These are phyloP conservation scores for Sylvia borin DNA, from an alignment of 2,797 vertebrate genomes.

Conservation along the genomic window DNA sequence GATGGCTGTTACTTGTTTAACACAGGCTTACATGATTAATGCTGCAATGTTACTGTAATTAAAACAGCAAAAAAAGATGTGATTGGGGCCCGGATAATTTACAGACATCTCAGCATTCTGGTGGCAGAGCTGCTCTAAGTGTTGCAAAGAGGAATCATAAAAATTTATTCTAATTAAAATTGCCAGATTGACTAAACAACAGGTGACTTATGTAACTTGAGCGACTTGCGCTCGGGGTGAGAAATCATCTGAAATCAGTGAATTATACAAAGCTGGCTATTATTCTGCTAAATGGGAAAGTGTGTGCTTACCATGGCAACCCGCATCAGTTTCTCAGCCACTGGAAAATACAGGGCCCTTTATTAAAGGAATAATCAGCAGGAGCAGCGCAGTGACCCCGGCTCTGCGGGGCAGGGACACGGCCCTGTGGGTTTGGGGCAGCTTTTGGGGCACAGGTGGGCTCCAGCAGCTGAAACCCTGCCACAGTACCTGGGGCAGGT, in stretches of 20 bases:
- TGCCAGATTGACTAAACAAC: conserved; percentile 70
- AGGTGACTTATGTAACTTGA: conserved; percentile 63
- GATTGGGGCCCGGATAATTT: conserved; percentile 59
- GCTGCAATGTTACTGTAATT: conserved; percentile 62
- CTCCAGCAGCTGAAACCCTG: background rate
- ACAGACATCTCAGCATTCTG: conserved; percentile 48
- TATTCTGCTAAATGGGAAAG: conserved; percentile 63
- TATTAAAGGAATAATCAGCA: conserved; percentile 43
- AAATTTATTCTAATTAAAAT: conserved; percentile 72
- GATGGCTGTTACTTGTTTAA: conserved; percentile 64
- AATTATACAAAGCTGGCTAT: conserved; percentile 70
- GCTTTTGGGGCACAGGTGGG: background rate
- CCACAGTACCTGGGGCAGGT: accelerated
- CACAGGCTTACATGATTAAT: conserved; percentile 67
- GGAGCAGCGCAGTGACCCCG: background rate
- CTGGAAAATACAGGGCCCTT: conserved; percentile 56
- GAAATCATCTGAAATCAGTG: conserved; percentile 70
- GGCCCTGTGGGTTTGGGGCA: background rate
- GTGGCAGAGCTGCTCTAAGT: conserved; percentile 32
- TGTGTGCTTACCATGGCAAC: conserved; percentile 74
- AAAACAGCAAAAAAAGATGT: conserved; percentile 63
- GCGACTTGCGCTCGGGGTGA: conserved; percentile 37
- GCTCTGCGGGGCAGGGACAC: background rate
- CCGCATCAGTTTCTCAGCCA: conserved; percentile 50
- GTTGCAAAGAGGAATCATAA: conserved; percentile 46